A percentile compares a stretch with the other conserved stretches of the same genome.
Conservation (phyloP, 2,113 vertebrate genomes). For the Phaethornis superciliosus region DNA sequence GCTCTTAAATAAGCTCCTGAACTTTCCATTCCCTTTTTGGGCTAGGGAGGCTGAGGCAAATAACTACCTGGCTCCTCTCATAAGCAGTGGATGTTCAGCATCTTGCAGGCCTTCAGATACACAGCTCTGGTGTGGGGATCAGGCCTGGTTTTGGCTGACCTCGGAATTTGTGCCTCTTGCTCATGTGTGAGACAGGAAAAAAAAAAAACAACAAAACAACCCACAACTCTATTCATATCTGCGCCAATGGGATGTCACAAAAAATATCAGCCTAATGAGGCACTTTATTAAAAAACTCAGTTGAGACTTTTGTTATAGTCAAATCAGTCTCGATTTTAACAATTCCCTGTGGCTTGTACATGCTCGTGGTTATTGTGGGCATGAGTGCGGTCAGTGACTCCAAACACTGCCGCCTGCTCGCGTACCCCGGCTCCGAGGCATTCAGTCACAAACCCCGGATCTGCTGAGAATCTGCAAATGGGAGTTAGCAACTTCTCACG, state of each 20-base stretch:
- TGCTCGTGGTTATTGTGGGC: neutral
- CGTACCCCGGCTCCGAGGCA: slow-evolving; percentile 6
- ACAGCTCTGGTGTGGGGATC: neutral
- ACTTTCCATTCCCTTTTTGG: slow-evolving; percentile 70
- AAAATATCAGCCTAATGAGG: slow-evolving; percentile 58
- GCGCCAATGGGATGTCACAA: slow-evolving; percentile 6
- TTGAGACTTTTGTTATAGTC: slow-evolving; percentile 41
- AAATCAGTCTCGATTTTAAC: slow-evolving; percentile 42
- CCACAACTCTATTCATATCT: neutral
- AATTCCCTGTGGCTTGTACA: neutral
- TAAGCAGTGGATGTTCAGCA: neutral
- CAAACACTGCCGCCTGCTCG: neutral
- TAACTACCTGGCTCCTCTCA: slow-evolving; percentile 48
- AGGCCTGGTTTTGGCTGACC: neutral
- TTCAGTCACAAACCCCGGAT: slow-evolving; percentile 39
- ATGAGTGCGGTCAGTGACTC: slow-evolving; percentile 43
- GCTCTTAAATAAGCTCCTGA: slow-evolving; percentile 58
- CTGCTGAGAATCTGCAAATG: slow-evolving; percentile 51
- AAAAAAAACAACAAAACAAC: too few relatives aligned
- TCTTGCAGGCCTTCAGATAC: neutral
- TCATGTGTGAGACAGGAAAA: neutral
- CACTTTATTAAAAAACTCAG: slow-evolving; percentile 10
- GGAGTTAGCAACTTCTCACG: slow-evolving; percentile 54
- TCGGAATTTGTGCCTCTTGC: slow-evolving; percentile 22
- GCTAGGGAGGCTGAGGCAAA: slow-evolving; percentile 19